Evolutionary conservation across 2,797 vertebrate genomes (phyloP).

Genomic region (Coracias cyanogaster): DNA sequence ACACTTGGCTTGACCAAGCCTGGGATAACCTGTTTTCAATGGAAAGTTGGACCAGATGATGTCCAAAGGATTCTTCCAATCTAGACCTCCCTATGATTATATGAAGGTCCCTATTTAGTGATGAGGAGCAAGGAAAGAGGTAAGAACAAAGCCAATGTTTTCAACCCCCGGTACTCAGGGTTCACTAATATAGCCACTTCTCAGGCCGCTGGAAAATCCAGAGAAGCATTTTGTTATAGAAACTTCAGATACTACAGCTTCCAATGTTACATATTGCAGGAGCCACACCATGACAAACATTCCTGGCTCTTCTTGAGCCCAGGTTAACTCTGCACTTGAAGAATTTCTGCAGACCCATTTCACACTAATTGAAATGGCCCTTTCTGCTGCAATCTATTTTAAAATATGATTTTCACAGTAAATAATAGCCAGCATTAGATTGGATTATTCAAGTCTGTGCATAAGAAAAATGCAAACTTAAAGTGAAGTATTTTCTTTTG

Average conservation of each 20-base stretch:
- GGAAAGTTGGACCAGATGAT: not conserved
- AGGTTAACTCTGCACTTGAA: constrained; percentile 1
- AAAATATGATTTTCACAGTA: not conserved
- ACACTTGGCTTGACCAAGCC: not conserved
- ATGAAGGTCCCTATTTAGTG: not conserved
- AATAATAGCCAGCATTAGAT: not conserved
- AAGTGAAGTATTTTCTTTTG: not conserved
- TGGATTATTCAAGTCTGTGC: not conserved
- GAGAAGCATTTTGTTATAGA: not conserved
- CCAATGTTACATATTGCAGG: not conserved
- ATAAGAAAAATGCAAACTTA: not conserved
- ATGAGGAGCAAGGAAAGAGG: not conserved
- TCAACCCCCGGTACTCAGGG: not conserved
- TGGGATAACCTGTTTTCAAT: not conserved
- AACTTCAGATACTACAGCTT: not conserved
- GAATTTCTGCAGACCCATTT: not conserved
- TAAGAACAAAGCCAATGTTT: not conserved
- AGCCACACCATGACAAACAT: not conserved
- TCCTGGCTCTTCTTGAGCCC: not conserved
- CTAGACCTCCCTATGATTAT: not conserved
- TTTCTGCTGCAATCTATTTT: constrained; percentile 2
- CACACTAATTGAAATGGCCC: not conserved
- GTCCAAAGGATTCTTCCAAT: not conserved
- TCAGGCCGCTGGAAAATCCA: not conserved
- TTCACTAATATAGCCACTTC: not conserved